Conservation (phyloP, 2,113 vertebrate genomes). For the Notechis scutatus region DNA sequence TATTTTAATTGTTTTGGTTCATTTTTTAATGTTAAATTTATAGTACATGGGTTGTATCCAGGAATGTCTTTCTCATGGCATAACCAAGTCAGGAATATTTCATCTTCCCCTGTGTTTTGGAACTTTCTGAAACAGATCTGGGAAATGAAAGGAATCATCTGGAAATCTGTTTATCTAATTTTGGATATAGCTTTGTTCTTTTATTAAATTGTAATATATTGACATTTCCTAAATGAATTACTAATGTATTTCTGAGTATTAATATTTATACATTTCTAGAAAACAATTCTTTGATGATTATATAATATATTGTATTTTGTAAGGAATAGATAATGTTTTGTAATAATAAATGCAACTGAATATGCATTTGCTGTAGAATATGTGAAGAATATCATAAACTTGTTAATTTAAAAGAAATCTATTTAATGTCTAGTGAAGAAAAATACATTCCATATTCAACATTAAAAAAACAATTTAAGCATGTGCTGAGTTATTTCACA, state of each 20-base stretch:
- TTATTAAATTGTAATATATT: not conserved
- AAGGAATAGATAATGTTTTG: not conserved
- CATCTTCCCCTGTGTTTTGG: not conserved
- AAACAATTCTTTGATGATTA: not conserved
- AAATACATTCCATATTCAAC: not conserved
- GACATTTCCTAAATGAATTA: not conserved
- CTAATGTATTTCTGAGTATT: not conserved
- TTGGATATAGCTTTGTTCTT: not conserved
- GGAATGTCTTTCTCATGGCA: not conserved
- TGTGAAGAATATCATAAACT: not conserved
- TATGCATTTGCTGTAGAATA: not conserved
- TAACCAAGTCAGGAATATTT: not conserved
- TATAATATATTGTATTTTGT: not conserved
- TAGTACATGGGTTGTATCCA: not conserved
- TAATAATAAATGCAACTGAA: not conserved
- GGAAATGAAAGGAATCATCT: not conserved
- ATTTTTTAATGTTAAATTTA: not conserved
- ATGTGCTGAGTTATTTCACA: not conserved
- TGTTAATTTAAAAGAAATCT: constrained; percentile 1
- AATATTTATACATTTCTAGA: not conserved
- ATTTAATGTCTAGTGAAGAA: not conserved
- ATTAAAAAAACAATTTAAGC: not conserved
- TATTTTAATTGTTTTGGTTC: not conserved
- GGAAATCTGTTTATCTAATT: not conserved
- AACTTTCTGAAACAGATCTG: not conserved